phyloP scores from a whole-genome alignment of 53 echinoderm and acorn worm species.

The Holothuria leucospilota region DNA sequence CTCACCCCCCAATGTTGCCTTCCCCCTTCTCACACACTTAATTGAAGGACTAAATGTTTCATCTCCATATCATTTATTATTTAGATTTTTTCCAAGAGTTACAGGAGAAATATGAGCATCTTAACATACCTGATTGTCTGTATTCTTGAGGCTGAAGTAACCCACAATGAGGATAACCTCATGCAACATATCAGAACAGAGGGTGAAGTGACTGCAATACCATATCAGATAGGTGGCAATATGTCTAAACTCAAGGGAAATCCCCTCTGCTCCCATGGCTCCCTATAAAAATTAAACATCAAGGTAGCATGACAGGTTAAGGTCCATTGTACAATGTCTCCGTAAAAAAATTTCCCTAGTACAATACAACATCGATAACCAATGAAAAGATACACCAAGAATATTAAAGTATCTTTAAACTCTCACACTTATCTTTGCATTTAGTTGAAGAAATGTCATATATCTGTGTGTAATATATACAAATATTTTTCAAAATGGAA shows the following conservation, averaged over 20 bases:
- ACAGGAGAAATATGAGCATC: too few relatives aligned
- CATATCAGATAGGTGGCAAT: slow-evolving; percentile 98
- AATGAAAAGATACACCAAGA: too few relatives aligned
- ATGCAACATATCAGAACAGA: slow-evolving; percentile 86
- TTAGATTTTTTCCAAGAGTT: too few relatives aligned
- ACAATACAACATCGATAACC: not conserved
- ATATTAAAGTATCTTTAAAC: too few relatives aligned
- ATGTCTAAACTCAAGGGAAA: slow-evolving; percentile 95
- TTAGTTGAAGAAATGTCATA: too few relatives aligned
- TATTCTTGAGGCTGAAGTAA: slow-evolving; percentile 90
- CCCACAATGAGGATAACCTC: slow-evolving; percentile 96
- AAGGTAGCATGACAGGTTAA: not conserved
- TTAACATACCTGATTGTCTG: slow-evolving; percentile 86
- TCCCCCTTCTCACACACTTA: too few relatives aligned
- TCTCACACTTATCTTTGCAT: too few relatives aligned
- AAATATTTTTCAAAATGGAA: too few relatives aligned
- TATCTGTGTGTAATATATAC: too few relatives aligned
- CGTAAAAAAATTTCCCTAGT: not conserved
- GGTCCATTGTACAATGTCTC: not conserved
- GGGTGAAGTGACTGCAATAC: slow-evolving; percentile 90
- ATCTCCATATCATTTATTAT: too few relatives aligned
- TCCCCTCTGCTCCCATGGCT: slow-evolving; percentile 94
- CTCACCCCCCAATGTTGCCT: too few relatives aligned
- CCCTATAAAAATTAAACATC: slow-evolving; percentile 64
- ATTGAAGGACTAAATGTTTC: too few relatives aligned